These are phyloP conservation scores for Petaurus breviceps DNA, from an alignment of 2,113 vertebrate species.

Conservation along the genomic window DNA sequence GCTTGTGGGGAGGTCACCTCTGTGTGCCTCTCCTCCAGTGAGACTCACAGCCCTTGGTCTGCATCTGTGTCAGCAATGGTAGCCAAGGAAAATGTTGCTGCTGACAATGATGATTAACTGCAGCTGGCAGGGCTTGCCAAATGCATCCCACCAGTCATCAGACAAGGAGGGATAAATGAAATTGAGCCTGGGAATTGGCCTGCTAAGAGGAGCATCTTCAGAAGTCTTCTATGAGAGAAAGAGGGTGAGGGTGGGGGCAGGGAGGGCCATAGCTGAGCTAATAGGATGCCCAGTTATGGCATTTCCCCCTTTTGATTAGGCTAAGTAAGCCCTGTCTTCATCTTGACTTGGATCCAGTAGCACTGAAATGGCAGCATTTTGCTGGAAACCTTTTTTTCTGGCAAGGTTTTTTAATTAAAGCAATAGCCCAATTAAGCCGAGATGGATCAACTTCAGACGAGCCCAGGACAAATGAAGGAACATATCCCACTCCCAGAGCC, in stretches of 20 bases:
- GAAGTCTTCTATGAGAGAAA: not conserved
- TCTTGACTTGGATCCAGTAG: not conserved
- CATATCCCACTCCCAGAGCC: not conserved
- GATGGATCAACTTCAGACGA: not conserved
- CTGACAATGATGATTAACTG: not conserved
- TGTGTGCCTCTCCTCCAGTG: not conserved
- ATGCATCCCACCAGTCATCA: not conserved
- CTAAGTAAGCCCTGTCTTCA: not conserved
- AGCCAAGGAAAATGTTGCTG: not conserved
- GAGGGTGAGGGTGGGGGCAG: not conserved
- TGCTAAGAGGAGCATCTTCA: not conserved
- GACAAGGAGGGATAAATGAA: not conserved
- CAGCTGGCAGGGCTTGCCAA: not conserved
- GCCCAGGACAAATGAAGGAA: not conserved
- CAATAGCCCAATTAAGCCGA: not conserved
- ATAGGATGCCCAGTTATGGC: not conserved
- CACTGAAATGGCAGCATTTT: not conserved
- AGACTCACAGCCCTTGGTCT: not conserved
- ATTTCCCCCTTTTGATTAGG: not conserved
- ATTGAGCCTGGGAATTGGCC: not conserved
- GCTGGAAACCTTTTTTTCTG: not conserved
- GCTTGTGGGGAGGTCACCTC: not conserved
- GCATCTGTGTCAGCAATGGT: not conserved
- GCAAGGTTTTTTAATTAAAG: constrained; percentile 21
- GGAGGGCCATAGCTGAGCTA: not conserved